phyloP scores from a whole-genome alignment of 2,113 vertebrate genomes.

The Nematolebias whitei region DNA sequence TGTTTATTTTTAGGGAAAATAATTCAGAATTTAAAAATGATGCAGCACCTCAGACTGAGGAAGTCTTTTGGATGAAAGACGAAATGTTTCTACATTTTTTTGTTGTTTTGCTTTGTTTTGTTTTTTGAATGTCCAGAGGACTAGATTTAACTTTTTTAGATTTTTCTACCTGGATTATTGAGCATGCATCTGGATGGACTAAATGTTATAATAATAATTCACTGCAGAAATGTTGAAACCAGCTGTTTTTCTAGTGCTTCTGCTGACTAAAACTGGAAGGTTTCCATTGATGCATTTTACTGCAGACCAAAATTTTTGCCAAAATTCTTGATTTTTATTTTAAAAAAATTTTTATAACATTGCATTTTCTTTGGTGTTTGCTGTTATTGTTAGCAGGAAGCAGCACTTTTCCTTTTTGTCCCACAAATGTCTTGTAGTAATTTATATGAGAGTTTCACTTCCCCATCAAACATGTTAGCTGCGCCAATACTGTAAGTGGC shows the following conservation, averaged over 20 bases:
- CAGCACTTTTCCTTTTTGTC: slow-evolving; percentile 37
- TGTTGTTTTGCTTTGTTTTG: too few relatives aligned
- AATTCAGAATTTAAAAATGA: too few relatives aligned
- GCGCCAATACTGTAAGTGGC: slow-evolving; percentile 65
- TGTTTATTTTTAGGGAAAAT: too few relatives aligned
- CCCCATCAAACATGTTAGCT: slow-evolving; percentile 56
- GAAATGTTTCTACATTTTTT: too few relatives aligned
- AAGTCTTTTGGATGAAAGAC: too few relatives aligned
- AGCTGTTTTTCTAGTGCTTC: slow-evolving; percentile 13
- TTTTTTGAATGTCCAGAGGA: too few relatives aligned
- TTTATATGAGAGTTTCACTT: slow-evolving; percentile 57
- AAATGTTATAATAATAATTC: too few relatives aligned
- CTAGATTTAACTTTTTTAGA: too few relatives aligned
- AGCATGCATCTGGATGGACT: too few relatives aligned
- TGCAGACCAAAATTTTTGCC: slow-evolving; percentile 49
- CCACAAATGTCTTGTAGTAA: slow-evolving; percentile 28
- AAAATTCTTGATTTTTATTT: too few relatives aligned
- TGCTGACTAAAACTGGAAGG: slow-evolving; percentile 25
- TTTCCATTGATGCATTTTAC: slow-evolving; percentile 18
- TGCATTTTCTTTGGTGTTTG: slow-evolving; percentile 39
- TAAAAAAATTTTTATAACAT: slow-evolving; percentile 37
- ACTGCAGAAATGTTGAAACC: background rate
- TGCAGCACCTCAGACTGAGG: too few relatives aligned
- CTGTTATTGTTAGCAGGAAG: slow-evolving; percentile 29
- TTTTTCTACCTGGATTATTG: too few relatives aligned